These are phyloP conservation scores for Liposcelis brunnea DNA, from an alignment of 2,888 invertebrate species.

Conservation along the genomic window DNA sequence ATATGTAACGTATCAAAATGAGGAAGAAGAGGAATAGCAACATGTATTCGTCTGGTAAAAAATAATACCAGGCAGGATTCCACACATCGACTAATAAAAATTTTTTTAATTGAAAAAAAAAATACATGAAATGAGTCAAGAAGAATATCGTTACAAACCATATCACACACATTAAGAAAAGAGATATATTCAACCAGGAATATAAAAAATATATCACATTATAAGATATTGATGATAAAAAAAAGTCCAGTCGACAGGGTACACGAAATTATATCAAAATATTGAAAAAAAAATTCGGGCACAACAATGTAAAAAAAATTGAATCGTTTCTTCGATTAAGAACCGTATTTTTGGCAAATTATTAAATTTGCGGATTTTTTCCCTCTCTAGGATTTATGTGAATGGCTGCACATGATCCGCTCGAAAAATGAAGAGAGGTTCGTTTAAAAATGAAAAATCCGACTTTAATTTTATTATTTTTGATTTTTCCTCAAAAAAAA, in stretches of 20 bases:
- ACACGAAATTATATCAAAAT: slow-evolving; percentile 10
- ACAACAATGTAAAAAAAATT: slow-evolving; percentile 1
- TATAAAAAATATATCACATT: slow-evolving; percentile 6
- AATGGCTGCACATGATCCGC: slow-evolving; percentile 45
- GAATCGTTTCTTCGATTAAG: not conserved
- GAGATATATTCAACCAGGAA: slow-evolving; percentile 14
- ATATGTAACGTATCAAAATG: slow-evolving; percentile 89
- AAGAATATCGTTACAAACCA: slow-evolving; percentile 12
- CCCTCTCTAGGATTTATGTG: slow-evolving; percentile 35
- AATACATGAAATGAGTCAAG: slow-evolving; percentile 3
- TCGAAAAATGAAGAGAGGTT: slow-evolving; percentile 18
- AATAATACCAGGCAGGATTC: not conserved
- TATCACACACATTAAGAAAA: slow-evolving; percentile 10
- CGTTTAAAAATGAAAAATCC: slow-evolving; percentile 12
- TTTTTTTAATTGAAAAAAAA: slow-evolving; percentile 8
- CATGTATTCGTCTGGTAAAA: slow-evolving; percentile 10
- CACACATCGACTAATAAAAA: not conserved
- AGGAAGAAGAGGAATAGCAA: slow-evolving; percentile 62
- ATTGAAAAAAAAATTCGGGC: not conserved
- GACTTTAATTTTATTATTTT: not conserved
- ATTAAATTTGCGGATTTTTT: slow-evolving; percentile 22
- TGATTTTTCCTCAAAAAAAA: slow-evolving; percentile 4
- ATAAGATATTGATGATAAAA: not conserved
- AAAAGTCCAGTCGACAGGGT: too few relatives aligned
- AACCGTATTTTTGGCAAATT: slow-evolving; percentile 4